phyloP scores from a whole-genome alignment of 2,113 vertebrate species.

The Pseudonaja textilis region DNA sequence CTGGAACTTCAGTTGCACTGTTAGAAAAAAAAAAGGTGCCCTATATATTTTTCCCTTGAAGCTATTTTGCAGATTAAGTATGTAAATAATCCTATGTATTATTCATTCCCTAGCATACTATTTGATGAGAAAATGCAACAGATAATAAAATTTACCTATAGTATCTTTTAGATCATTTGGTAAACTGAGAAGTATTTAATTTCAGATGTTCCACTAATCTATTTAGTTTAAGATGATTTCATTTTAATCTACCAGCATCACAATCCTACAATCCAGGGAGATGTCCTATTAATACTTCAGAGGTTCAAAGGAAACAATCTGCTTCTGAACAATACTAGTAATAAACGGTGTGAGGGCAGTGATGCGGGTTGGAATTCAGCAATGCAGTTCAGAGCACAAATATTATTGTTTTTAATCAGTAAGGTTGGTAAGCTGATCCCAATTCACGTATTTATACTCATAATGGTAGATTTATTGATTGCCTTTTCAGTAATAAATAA shows the following conservation, averaged over 20 bases:
- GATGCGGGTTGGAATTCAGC: neutral
- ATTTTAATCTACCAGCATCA: slow-evolving; percentile 1
- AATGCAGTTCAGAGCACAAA: neutral
- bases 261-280: neutral
- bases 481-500: neutral
- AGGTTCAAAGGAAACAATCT: neutral
- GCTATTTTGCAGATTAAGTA: neutral
- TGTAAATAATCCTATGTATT: neutral
- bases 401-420: neutral
- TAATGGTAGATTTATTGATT: neutral
- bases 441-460: neutral
- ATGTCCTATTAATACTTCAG: neutral
- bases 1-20: neutral
- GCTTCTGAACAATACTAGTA: neutral
- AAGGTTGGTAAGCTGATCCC: neutral
- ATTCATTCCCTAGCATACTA: neutral
- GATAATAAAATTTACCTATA: neutral
- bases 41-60: neutral
- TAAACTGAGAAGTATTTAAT: neutral
- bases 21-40: neutral
- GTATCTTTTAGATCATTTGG: slow-evolving; percentile 1
- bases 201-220: slow-evolving; percentile 14
- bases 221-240: slow-evolving; percentile 4
- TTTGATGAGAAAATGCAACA: neutral
- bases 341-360: neutral